A percentile compares a stretch with the other conserved stretches of the same genome.
Evolutionary conservation across 2,888 invertebrate species (phyloP).

Genomic region (Aporophyla lueneburgensis): DNA sequence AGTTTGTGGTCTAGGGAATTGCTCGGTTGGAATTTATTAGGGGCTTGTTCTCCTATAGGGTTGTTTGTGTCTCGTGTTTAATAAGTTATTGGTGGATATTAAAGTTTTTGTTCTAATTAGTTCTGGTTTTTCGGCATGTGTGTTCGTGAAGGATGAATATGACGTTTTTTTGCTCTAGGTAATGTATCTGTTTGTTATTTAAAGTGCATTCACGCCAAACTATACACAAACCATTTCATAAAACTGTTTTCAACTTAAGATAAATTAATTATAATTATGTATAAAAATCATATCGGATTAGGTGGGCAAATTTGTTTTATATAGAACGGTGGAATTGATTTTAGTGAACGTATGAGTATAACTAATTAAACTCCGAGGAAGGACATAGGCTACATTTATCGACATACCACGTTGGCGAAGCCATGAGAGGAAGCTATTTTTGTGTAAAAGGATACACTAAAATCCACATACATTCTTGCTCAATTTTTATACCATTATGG

Average conservation of each 20-base stretch:
- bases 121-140: neutral
- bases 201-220: neutral
- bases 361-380: too few relatives aligned
- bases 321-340: too few relatives aligned
- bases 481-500: neutral
- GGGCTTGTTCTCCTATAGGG: conserved; percentile 65
- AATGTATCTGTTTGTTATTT: neutral
- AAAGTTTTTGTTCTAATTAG: conserved; percentile 9
- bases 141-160: neutral
- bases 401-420: too few relatives aligned
- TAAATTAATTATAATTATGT: too few relatives aligned
- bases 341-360: too few relatives aligned
- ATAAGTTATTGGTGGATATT: neutral
- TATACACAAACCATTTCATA: too few relatives aligned
- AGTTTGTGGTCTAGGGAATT: conserved; percentile 72
- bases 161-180: neutral
- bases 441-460: too few relatives aligned
- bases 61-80: conserved; percentile 36
- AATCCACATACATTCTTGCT: neutral
- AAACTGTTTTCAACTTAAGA: too few relatives aligned
- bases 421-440: too few relatives aligned
- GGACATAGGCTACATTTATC: too few relatives aligned
- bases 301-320: too few relatives aligned
- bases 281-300: too few relatives aligned
- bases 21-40: conserved; percentile 77